Conservation (phyloP, 64 coral and sea anemone genomes). For the Montipora foliosa region DNA sequence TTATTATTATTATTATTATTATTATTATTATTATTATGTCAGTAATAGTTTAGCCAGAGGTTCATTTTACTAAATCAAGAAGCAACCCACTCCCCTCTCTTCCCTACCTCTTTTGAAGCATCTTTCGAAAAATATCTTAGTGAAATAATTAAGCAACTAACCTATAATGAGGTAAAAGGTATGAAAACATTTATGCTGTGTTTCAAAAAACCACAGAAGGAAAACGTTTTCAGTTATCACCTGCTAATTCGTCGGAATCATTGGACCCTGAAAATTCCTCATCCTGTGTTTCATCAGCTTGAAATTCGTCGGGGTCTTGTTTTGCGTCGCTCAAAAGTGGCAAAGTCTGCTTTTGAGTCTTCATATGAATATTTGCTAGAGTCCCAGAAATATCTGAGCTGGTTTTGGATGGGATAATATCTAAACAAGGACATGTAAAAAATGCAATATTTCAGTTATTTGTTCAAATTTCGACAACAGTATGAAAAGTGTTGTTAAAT, state of each 20-base stretch:
- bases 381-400: background rate
- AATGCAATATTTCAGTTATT: background rate
- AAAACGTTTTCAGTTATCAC: background rate
- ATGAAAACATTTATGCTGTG: too few relatives aligned
- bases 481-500: background rate
- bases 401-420: background rate
- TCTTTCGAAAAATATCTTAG: too few relatives aligned
- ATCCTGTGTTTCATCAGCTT: background rate
- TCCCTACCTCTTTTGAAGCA: too few relatives aligned
- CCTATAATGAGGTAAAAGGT: too few relatives aligned
- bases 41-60: too few relatives aligned
- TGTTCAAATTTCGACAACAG: background rate
- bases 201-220: background rate
- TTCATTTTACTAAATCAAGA: too few relatives aligned
- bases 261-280: background rate
- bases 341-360: background rate
- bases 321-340: background rate
- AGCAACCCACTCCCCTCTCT: too few relatives aligned
- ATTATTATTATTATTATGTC: too few relatives aligned
- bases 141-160: too few relatives aligned
- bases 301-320: background rate
- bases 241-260: background rate
- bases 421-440: background rate
- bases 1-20: too few relatives aligned
- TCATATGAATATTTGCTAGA: background rate